A percentile compares a stretch with the other conserved stretches of the same genome.
Evolutionary conservation across 2,797 vertebrate genomes (phyloP).

Genomic region (Perodicticus potto): DNA sequence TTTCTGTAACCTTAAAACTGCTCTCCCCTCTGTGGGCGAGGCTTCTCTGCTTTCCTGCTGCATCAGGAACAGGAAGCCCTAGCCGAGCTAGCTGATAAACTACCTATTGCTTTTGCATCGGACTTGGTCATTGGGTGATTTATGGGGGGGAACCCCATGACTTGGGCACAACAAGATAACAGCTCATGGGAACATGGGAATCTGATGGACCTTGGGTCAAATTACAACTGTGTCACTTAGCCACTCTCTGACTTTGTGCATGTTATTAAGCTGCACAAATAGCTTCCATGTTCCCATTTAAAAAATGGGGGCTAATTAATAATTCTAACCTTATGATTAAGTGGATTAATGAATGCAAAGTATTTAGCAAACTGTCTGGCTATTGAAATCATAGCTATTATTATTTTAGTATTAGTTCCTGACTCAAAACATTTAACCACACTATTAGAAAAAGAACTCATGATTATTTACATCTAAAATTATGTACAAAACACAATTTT

Average conservation of each 20-base stretch:
- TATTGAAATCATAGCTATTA: neutral
- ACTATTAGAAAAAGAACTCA: neutral
- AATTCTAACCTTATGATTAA: neutral
- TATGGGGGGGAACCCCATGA: too few relatives aligned
- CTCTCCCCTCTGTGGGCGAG: too few relatives aligned
- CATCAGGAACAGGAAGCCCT: too few relatives aligned
- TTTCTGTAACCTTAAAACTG: too few relatives aligned
- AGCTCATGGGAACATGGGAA: neutral
- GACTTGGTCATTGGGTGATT: too few relatives aligned
- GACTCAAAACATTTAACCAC: neutral
- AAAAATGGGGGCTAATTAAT: neutral
- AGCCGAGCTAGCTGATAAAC: too few relatives aligned
- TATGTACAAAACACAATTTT: neutral
- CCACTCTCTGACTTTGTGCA: neutral
- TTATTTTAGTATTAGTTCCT: neutral
- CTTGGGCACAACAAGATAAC: neutral
- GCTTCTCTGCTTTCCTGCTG: too few relatives aligned
- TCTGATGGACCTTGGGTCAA: neutral
- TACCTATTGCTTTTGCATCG: too few relatives aligned
- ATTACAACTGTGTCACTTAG: neutral
- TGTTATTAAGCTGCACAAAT: neutral
- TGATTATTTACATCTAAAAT: neutral
- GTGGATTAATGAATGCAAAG: neutral
- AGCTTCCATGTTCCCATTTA: neutral
- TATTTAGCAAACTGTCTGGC: neutral